These are phyloP conservation scores for Rhinophrynus dorsalis DNA, from an alignment of 2,797 vertebrate species.

Conservation along the genomic window DNA sequence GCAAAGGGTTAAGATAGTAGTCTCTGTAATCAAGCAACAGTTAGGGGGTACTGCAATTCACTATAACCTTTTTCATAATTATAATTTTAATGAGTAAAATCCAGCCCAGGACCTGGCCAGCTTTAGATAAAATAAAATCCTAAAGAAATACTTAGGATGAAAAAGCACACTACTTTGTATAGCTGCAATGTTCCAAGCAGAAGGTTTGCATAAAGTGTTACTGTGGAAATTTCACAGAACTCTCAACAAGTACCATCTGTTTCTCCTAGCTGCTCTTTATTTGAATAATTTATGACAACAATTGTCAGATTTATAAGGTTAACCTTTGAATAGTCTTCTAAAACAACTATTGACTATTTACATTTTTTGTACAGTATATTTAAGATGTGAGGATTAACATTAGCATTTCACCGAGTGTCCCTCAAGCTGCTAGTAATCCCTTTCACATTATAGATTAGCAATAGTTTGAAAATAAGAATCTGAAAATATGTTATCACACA, in stretches of 20 bases:
- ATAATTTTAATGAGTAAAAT: too few relatives aligned
- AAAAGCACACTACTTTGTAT: constrained; percentile 29
- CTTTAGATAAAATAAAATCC: too few relatives aligned
- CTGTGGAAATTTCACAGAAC: constrained; percentile 60
- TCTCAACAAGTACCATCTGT: constrained; percentile 71
- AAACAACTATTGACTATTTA: constrained; percentile 62
- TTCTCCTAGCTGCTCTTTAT: constrained; percentile 61
- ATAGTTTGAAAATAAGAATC: constrained; percentile 38
- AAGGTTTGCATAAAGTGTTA: constrained; percentile 61
- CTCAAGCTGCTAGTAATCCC: constrained; percentile 42
- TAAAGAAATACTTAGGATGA: too few relatives aligned
- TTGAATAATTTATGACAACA: constrained; percentile 69
- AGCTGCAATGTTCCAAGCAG: constrained; percentile 52
- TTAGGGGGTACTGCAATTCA: too few relatives aligned
- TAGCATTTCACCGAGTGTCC: constrained; percentile 52
- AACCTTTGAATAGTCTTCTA: constrained; percentile 69
- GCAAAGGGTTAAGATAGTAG: too few relatives aligned
- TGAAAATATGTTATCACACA: constrained; percentile 18
- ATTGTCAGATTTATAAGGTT: constrained; percentile 69
- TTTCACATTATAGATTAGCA: constrained; percentile 54
- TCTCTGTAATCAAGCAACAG: too few relatives aligned
- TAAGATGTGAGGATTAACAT: constrained; percentile 54
- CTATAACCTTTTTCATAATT: too few relatives aligned
- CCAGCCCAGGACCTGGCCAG: too few relatives aligned
- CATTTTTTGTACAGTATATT: constrained; percentile 61